phyloP scores from a whole-genome alignment of 2,888 invertebrate species.

The Brachyopa scutellaris region DNA sequence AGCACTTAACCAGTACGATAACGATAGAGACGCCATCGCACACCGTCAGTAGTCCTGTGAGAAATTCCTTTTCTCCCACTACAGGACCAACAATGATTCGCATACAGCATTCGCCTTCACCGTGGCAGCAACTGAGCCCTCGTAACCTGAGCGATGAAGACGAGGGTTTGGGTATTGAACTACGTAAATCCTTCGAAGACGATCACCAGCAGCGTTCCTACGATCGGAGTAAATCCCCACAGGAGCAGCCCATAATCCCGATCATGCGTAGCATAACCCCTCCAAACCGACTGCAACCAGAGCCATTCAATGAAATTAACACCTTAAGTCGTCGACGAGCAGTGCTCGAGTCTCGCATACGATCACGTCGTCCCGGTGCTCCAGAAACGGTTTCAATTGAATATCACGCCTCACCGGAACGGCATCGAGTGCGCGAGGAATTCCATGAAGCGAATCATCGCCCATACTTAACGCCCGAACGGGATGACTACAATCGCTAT shows the following conservation, averaged over 20 bases:
- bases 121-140: slow-evolving; percentile 80
- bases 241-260: slow-evolving; percentile 86
- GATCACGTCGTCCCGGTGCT: slow-evolving; percentile 83
- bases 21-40: slow-evolving; percentile 58
- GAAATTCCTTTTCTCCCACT: slow-evolving; percentile 68
- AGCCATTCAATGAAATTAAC: slow-evolving; percentile 81
- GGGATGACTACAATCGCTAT: slow-evolving; percentile 76
- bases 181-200: slow-evolving; percentile 82
- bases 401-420: slow-evolving; percentile 81
- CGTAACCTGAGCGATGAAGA: slow-evolving; percentile 87
- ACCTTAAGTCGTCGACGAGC: slow-evolving; percentile 89
- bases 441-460: slow-evolving; percentile 50
- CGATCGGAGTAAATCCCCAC: slow-evolving; percentile 75
- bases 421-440: slow-evolving; percentile 82
- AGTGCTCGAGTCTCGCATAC: slow-evolving; percentile 88
- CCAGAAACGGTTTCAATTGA: slow-evolving; percentile 71
- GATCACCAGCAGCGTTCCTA: slow-evolving; percentile 74
- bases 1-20: slow-evolving; percentile 66
- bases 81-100: slow-evolving; percentile 76
- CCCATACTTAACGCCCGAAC: slow-evolving; percentile 76
- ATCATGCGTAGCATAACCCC: slow-evolving; percentile 84
- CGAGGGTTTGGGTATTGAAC: slow-evolving; percentile 89
- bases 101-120: slow-evolving; percentile 78
- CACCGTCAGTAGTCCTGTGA: slow-evolving; percentile 69
- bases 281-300: slow-evolving; percentile 76